Evolutionary conservation across 2,797 vertebrate species (phyloP).

Genomic region (Chaenodraco wilsoni): DNA sequence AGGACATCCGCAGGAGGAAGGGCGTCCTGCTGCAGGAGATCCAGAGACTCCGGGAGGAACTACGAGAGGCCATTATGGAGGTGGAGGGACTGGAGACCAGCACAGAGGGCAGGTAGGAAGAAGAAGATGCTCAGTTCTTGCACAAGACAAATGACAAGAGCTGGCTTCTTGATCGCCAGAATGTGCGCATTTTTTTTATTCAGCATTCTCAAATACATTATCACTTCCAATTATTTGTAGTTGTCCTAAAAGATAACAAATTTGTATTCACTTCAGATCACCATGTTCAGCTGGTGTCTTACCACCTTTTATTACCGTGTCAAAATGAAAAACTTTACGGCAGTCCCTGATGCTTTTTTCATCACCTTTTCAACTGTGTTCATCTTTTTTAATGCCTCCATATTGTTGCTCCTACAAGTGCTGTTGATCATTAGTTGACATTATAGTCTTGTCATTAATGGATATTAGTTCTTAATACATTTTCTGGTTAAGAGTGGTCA

Average conservation of each 20-base stretch:
- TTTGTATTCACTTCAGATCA: too few relatives aligned
- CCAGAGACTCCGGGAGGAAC: constrained; percentile 92
- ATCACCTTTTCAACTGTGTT: neutral
- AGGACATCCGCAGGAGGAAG: constrained; percentile 94
- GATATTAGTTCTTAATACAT: neutral
- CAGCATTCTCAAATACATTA: neutral
- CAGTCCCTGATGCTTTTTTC: too few relatives aligned
- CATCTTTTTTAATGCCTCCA: neutral
- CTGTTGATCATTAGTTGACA: neutral
- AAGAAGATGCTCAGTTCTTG: neutral
- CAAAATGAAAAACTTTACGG: too few relatives aligned
- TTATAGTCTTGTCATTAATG: neutral
- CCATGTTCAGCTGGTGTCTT: too few relatives aligned
- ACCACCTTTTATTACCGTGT: too few relatives aligned
- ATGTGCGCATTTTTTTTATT: neutral
- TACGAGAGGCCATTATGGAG: constrained; percentile 94
- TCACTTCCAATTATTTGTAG: neutral
- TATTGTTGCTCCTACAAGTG: neutral
- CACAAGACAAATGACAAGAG: neutral
- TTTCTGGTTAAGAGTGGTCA: neutral
- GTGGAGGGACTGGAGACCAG: constrained; percentile 94
- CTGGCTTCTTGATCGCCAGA: neutral
- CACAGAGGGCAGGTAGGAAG: constrained; percentile 91
- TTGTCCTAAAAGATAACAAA: neutral
- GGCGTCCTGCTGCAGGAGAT: constrained; percentile 95